Conservation (phyloP, 1,140 invertebrate species). For the Phthorimaea operculella region DNA sequence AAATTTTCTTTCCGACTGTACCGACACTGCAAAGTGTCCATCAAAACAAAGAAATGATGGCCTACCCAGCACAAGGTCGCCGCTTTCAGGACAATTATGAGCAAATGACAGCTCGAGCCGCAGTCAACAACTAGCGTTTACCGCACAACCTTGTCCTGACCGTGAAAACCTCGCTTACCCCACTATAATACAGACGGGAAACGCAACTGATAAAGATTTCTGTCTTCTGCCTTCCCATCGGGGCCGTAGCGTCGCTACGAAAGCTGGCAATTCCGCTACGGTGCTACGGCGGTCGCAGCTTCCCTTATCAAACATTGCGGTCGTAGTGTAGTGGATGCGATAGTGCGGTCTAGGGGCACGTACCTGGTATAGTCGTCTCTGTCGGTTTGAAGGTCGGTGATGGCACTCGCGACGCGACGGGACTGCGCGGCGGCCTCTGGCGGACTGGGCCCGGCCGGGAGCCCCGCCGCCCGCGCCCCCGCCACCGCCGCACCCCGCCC, state of each 20-base stretch:
- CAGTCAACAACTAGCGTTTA: conserved; percentile 1
- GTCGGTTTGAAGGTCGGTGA: conserved; percentile 61
- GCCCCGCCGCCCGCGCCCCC: conserved; percentile 40
- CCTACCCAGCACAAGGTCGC: conserved; percentile 40
- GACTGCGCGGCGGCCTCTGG: conserved; percentile 47
- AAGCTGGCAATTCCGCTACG: neutral
- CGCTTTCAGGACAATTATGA: conserved; percentile 41
- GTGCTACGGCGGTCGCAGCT: no score
- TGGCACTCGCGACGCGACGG: conserved; percentile 45
- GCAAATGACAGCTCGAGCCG: conserved; percentile 25
- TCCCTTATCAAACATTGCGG: no score
- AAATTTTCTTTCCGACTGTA: neutral
- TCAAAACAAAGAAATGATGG: conserved; percentile 38
- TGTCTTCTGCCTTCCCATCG: neutral
- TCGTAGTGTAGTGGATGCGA: no score
- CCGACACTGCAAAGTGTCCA: conserved; percentile 6
- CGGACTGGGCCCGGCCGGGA: conserved; percentile 58
- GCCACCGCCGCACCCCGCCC: conserved; percentile 28
- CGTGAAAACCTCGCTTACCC: conserved; percentile 31
- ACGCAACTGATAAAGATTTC: neutral
- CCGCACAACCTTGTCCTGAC: conserved; percentile 51
- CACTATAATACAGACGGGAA: neutral
- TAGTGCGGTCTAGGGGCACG: conserved; percentile 16
- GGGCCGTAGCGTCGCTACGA: neutral
- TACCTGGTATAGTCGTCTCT: conserved; percentile 62